Evolutionary conservation across 2,888 invertebrate genomes (phyloP).

Genomic region (Norana najaformis): DNA sequence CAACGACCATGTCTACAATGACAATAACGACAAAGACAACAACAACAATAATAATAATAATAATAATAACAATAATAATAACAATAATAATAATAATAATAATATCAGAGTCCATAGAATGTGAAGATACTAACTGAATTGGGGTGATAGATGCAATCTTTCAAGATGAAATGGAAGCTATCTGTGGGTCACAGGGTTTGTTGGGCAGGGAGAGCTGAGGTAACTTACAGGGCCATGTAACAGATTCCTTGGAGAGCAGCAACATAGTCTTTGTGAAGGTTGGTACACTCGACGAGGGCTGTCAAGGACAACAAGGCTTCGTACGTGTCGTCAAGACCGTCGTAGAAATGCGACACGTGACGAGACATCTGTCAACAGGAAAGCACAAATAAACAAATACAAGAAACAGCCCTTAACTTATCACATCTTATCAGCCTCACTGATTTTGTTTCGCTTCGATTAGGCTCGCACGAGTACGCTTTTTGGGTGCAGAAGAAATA

Average conservation of each 20-base stretch:
- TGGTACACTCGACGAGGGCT: conserved; percentile 42
- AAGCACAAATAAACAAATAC: neutral
- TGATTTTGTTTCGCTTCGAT: neutral
- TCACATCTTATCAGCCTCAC: too few species aligned
- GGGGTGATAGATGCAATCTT: too few species aligned
- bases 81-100: conserved; percentile 22
- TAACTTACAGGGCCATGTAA: conserved; percentile 47
- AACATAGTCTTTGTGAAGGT: conserved; percentile 43
- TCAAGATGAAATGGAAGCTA: neutral
- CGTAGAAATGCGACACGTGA: conserved; percentile 21
- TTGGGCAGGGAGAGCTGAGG: neutral
- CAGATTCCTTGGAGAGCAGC: conserved; percentile 66
- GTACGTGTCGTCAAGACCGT: conserved; percentile 32
- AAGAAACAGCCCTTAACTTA: too few species aligned
- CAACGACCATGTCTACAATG: too few species aligned
- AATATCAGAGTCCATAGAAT: neutral
- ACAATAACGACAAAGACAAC: too few species aligned
- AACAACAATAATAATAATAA: too few species aligned
- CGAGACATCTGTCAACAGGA: conserved; percentile 15
- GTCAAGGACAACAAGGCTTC: conserved; percentile 35
- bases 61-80: conserved; percentile 14
- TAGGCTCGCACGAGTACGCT: too few species aligned
- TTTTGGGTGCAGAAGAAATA: neutral
- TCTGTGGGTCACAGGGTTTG: neutral
- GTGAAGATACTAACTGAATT: too few species aligned